A percentile compares a stretch with the other conserved stretches of the same genome.
Conservation (phyloP, 2,797 vertebrate species). For the Acropternis orthonyx region DNA sequence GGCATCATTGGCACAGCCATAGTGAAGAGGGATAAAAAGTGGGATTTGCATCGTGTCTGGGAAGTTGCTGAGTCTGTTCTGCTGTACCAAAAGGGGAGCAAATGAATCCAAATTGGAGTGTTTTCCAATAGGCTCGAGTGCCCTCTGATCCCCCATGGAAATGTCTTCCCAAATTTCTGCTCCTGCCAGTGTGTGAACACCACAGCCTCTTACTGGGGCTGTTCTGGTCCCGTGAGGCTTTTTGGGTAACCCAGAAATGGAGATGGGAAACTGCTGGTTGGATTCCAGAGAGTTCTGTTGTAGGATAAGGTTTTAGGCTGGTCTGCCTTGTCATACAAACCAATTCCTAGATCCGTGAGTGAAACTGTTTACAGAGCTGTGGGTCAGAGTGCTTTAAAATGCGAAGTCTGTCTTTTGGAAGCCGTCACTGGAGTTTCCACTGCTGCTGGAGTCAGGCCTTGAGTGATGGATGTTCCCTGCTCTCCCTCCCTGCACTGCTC, state of each 20-base stretch:
- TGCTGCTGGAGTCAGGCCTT: not conserved
- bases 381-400: not conserved
- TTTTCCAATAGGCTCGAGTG: rapidly evolving
- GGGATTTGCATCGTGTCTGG: not conserved
- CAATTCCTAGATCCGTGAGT: not conserved
- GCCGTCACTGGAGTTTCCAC: not conserved
- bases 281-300: not conserved
- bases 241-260: not conserved
- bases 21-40: not conserved
- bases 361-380: not conserved
- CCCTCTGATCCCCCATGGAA: not conserved
- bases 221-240: not conserved
- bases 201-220: not conserved
- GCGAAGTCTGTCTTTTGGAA: not conserved
- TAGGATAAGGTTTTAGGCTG: not conserved
- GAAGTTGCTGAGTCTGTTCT: not conserved
- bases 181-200: not conserved
- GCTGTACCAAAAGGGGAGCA: not conserved
- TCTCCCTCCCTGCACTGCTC: not conserved
- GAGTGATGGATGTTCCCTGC: not conserved
- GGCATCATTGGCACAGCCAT: rapidly evolving
- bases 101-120: not conserved
- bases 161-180: not conserved
- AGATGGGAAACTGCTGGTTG: not conserved
- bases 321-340: not conserved